Evolutionary conservation across 2,888 invertebrate species (phyloP), one percentile per base, ranked within the genome.

Genomic region (Aspidiotus destructor): DNA sequence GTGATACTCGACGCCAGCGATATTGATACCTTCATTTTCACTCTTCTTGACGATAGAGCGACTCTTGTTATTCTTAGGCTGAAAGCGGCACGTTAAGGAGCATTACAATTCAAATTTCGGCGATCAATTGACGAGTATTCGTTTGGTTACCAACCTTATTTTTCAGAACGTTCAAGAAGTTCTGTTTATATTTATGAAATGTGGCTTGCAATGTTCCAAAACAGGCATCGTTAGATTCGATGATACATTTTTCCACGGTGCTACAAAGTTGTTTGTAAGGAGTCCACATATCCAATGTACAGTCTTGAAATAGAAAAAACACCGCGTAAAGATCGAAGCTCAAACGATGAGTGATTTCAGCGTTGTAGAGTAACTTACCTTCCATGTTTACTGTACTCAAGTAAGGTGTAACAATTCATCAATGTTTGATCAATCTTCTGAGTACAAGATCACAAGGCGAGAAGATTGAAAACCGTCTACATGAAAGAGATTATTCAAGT

Each of bases 31-130:
- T 73, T 91, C 88, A 7, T 85, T 85, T 60, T 87, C 83, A 0
- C 92, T 90, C 74, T 88, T 86, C 73, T 85, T 84, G 52, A 97
- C 84, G 74, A 91, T 88, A 73, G 89, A 88, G 70, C 94, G 82
- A 74, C 87, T 88, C 73, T 85, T 82, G 8, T 85, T 80, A 79
- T 87, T 92, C 78, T 88, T 89, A 7, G 88, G 85, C 90, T 91
- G 76, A 15, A 28, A 28, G 28, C 28, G 28, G 28, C 28, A 28
- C 1, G 28, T 28, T 28, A 3, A 77, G 76, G 79, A 79, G 69
- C 70, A 69, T 54, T n/a, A 70, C 28, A 28, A 3, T 28, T 28
- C 28, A 28, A 28, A 28, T 28, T 28, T 28, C 1, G 28, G 28
- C 5, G 28, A 28, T 5, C 28, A 28, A 28, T 28, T 5, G 28